Evolutionary conservation across 2,888 invertebrate species (phyloP), one percentile per base, ranked within the genome.

Genomic region (Tyria jacobaeae): DNA sequence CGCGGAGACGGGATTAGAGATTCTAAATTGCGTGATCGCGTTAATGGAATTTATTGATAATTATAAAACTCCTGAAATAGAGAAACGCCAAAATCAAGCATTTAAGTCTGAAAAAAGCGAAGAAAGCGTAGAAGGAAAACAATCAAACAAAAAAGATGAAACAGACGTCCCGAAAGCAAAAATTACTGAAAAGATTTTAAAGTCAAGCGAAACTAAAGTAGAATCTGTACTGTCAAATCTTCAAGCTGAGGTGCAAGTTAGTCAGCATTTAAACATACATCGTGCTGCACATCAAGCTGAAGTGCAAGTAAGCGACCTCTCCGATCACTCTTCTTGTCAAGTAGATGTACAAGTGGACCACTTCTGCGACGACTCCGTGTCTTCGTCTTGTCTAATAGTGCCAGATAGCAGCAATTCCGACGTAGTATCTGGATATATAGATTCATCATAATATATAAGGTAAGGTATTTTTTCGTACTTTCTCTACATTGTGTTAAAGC

Each of bases 1-100:
- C 41, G 83, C 86, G 67, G 88, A 88, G 57, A 90, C 90, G 0
- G 88, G 88, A 2, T 75, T 82, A 17, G 92, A 92, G 69, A 90
- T 92, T 17, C 63, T 91, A 9, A 86, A 78, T 60, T 80, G 87
- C 65, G 71, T 92, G 1, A 78, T 79, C 61, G 89, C 89, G 3
- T 78, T 93, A n/a, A 87, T 91, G 90, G 81, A 90, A 35, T 90
- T 88, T 74, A 78, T 92, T 2, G 92, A 93, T 66, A 81, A 65
- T 12, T 79, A 81, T 57, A 62, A 55, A 21, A 41, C 56, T 7
- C 24, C 59, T 34, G 12, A 34, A 4, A 49, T 41, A 52, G 47
- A 31, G 24, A 63, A 24, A 3, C 5, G 27, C 2, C 1, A 14
- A 3, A 25, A 39, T 12, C 15, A n/a, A 21, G 9, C 4, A 14